Conservation (phyloP, 2,113 vertebrate genomes). For the Zeus faber region DNA sequence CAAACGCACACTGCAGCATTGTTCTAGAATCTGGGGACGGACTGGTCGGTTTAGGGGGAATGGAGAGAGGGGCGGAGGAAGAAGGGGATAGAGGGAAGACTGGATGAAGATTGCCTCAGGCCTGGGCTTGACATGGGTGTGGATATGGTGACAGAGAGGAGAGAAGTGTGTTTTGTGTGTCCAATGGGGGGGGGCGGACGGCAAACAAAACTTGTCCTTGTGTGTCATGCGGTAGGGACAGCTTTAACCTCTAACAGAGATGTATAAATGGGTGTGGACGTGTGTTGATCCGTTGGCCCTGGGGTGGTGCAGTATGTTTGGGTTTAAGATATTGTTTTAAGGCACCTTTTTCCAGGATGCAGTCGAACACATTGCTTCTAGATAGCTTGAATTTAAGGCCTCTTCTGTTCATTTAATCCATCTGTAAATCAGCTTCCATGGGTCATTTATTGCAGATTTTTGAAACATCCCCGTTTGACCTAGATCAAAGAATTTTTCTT, state of each 20-base stretch:
- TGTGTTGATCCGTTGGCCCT: constrained; percentile 32
- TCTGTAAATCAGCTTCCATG: constrained; percentile 38
- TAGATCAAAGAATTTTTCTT: constrained; percentile 42
- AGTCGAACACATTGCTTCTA: neutral
- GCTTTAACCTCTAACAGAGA: constrained; percentile 36
- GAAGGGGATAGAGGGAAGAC: constrained; percentile 36
- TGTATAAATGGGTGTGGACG: constrained; percentile 2
- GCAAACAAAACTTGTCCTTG: constrained; percentile 61
- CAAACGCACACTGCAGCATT: constrained; percentile 77
- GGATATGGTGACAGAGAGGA: constrained; percentile 29
- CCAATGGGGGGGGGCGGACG: constrained; percentile 27
- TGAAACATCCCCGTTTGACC: constrained; percentile 22
- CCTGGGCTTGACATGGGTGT: constrained; percentile 60
- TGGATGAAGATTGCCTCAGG: constrained; percentile 55
- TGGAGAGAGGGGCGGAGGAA: constrained; percentile 30
- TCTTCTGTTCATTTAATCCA: constrained; percentile 39
- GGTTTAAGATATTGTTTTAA: constrained; percentile 37
- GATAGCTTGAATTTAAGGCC: constrained; percentile 13
- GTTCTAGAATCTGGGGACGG: constrained; percentile 70
- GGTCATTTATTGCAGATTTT: constrained; percentile 16
- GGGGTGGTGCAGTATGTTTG: constrained; percentile 43
- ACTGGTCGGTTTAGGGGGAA: constrained; percentile 47
- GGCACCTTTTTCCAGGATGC: constrained; percentile 12
- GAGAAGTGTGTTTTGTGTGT: constrained; percentile 10
- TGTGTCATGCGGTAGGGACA: constrained; percentile 43